These are phyloP conservation scores for Dasyurus viverrinus DNA, from an alignment of 2,113 vertebrate species.

Conservation along the genomic window DNA sequence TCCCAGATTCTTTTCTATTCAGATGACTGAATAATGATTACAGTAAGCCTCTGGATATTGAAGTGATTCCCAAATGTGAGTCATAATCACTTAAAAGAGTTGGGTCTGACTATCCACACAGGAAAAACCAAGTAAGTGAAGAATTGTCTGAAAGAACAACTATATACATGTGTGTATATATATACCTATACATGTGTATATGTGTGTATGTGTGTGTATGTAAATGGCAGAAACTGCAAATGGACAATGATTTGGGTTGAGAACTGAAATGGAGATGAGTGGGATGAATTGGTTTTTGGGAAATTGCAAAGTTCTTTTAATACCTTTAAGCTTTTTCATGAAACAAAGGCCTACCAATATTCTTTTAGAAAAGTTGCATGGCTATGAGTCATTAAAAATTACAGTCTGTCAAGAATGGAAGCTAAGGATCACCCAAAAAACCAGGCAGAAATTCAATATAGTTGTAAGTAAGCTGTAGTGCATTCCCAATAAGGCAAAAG, in stretches of 20 bases:
- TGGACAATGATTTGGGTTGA: background rate
- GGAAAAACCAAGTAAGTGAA: background rate
- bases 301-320: background rate
- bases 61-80: background rate
- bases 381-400: background rate
- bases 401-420: background rate
- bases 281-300: background rate
- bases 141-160: background rate
- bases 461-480: background rate
- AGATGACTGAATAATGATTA: background rate
- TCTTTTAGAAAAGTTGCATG: background rate
- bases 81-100: background rate
- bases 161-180: too few relatives aligned
- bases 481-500: background rate
- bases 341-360: background rate
- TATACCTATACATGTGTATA: background rate
- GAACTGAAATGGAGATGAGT: background rate
- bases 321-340: background rate
- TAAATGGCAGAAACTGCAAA: background rate
- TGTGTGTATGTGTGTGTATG: background rate
- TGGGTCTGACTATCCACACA: background rate
- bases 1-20: background rate
- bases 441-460: background rate
- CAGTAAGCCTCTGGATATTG: background rate
- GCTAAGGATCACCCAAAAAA: background rate